phyloP scores from a whole-genome alignment of 2,113 vertebrate genomes.

The Ceyx cyanopectus region DNA sequence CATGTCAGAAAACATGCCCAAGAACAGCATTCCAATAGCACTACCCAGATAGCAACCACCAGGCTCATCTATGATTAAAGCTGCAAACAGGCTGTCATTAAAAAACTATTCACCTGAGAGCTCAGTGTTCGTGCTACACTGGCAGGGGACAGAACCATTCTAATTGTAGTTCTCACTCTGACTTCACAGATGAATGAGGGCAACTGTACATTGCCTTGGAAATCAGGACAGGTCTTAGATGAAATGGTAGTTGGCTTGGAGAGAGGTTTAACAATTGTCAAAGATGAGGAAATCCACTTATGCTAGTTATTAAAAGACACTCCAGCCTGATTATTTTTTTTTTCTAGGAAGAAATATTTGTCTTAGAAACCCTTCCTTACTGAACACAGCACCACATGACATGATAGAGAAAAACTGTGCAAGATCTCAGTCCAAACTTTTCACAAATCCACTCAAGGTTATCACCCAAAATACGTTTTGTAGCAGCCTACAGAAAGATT shows the following conservation, averaged over 20 bases:
- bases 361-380: background rate
- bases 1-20: background rate
- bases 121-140: background rate
- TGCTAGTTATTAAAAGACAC: background rate
- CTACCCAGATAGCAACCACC: background rate
- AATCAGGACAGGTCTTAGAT: background rate
- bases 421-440: background rate
- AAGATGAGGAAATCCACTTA: background rate
- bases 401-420: background rate
- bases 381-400: background rate
- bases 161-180: background rate
- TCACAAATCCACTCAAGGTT: background rate
- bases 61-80: background rate
- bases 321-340: background rate
- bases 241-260: background rate
- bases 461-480: background rate
- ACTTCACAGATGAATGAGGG: background rate
- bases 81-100: background rate
- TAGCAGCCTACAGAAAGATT: background rate
- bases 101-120: background rate
- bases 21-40: background rate
- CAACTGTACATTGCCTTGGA: background rate
- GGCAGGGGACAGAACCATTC: background rate
- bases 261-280: background rate
- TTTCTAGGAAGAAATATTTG: background rate